A percentile compares a stretch with the other conserved stretches of the same genome.
Evolutionary conservation across 1,140 invertebrate genomes (phyloP).

Genomic region (Drepana arcuata): DNA sequence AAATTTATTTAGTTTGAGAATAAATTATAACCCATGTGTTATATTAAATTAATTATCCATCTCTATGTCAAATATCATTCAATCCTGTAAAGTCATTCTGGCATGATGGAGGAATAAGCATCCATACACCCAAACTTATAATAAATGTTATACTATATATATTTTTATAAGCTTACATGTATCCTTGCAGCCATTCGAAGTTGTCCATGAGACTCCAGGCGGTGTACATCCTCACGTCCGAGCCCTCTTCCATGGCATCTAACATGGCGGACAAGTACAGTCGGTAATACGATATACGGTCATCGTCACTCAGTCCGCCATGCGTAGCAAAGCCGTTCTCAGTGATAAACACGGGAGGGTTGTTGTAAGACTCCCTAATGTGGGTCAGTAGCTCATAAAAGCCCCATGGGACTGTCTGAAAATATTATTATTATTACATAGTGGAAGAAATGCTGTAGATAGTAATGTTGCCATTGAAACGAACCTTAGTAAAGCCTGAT

Average conservation of each 20-base stretch:
- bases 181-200: slow-evolving; percentile 75
- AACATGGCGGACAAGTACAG: slow-evolving; percentile 50
- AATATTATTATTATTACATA: slow-evolving; percentile 7
- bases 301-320: slow-evolving; percentile 34
- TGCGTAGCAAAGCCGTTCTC: slow-evolving; percentile 50
- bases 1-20: not conserved
- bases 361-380: slow-evolving; percentile 38
- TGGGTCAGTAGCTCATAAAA: slow-evolving; percentile 35
- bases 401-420: slow-evolving; percentile 33
- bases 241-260: slow-evolving; percentile 46
- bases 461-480: no score
- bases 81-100: not conserved
- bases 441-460: no score
- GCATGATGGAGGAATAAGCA: not conserved
- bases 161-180: slow-evolving; percentile 61
- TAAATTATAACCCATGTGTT: not conserved
- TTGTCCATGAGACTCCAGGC: slow-evolving; percentile 79
- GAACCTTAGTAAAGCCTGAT: slow-evolving; percentile 7
- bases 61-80: not conserved
- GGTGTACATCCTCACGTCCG: slow-evolving; percentile 68
- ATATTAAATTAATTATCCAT: not conserved
- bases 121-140: not conserved
- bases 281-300: slow-evolving; percentile 58
- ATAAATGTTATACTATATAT: not conserved
- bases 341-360: slow-evolving; percentile 36